Evolutionary conservation across 2,113 vertebrate species (phyloP), one percentile per base, ranked within the genome.

Genomic region (Ptychochromis oligacanthus): DNA sequence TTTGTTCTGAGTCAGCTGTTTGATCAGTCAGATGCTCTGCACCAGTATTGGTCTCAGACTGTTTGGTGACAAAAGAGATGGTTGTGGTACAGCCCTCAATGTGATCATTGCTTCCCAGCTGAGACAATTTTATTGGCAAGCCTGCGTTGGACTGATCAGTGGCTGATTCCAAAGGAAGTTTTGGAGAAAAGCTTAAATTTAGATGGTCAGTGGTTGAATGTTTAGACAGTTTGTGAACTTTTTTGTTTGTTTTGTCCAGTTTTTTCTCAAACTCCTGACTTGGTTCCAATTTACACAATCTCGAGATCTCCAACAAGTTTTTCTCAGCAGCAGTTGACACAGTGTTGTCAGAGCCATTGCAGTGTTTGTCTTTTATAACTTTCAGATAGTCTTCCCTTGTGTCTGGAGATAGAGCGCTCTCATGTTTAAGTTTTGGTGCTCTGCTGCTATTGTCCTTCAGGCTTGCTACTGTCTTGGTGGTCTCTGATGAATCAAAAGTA

Each of bases 341-440:
- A 34, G 11, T 22, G 4, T 26, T 43, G 8, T 76, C 54, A 40
- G 59, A 82, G 20, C 34, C 8, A n/a, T 8, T 55, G 2, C 15
- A 2, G 22, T 77, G 9, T 20, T 11, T 17, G 5, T 79, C 74
- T 55, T 80, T 82, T 18, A 22, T 24, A 7, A 57, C 40, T 46
- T 59, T 75, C 12, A 72, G 36, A 58, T 26, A 2, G 10, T 72
- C 61, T 5, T 61, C 34, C 1, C 6, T 83, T n/a, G 61, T 22
- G 17, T 79, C 75, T 26, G 55, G 15, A 75, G 74, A 40, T 22
- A 38, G 5, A 1, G 1, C 31, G 4, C 0, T 77, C 1, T 34
- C 76, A 6, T 75, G 26, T 11, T 86, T 86, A 58, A 43, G 4
- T 90, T 80, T 81, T 31, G 20, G 52, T n/a, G 24, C 20, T 14